Conservation (phyloP, 2,888 invertebrate genomes). For the Zaprionus obscuricornis region DNA sequence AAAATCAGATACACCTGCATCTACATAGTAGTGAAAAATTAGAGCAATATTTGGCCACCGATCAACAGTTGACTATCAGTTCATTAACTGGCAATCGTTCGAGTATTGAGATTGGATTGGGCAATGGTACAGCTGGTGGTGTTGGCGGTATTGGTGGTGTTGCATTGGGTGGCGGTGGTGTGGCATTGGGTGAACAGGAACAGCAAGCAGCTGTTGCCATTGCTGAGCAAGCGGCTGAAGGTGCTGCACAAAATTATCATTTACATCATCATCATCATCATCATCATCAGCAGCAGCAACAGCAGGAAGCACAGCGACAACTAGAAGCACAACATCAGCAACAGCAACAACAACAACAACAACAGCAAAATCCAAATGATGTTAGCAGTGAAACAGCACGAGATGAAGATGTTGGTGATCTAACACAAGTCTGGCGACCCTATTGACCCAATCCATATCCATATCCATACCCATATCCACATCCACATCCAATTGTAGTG, state of each 20-base stretch:
- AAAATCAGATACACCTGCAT: constrained; percentile 93
- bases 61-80: constrained; percentile 86
- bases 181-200: constrained; percentile 75
- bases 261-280: constrained; percentile 56
- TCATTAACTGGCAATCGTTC: constrained; percentile 83
- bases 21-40: constrained; percentile 88
- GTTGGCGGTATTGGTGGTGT: not conserved
- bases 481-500: constrained; percentile 11
- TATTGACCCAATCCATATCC: constrained; percentile 85
- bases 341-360: constrained; percentile 35
- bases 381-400: constrained; percentile 49
- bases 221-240: constrained; percentile 39
- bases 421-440: constrained; percentile 89
- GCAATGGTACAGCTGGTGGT: constrained; percentile 64
- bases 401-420: constrained; percentile 83
- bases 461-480: constrained; percentile 16
- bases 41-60: constrained; percentile 86
- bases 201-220: constrained; percentile 45
- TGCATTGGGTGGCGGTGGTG: not conserved
- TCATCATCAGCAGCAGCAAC: constrained; percentile 72
- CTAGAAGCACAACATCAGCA: constrained; percentile 46
- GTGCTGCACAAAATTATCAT: constrained; percentile 50
- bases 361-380: constrained; percentile 40
- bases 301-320: constrained; percentile 83
- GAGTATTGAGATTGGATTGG: constrained; percentile 85